phyloP scores from a whole-genome alignment of 2,113 vertebrate genomes.

The Podilymbus podiceps region DNA sequence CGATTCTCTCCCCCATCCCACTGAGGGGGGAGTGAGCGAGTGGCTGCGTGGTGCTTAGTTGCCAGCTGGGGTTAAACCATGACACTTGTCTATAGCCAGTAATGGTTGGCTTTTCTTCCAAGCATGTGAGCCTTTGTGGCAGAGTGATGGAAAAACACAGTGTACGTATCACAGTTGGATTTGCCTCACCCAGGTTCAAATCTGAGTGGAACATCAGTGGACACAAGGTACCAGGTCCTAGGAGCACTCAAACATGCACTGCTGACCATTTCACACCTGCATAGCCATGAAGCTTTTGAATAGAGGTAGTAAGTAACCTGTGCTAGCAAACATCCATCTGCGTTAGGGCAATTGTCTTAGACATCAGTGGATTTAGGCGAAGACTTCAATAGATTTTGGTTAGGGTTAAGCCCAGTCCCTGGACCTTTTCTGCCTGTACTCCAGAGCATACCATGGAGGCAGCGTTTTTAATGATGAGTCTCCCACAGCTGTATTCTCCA shows the following conservation, averaged over 20 bases:
- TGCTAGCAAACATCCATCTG: not conserved
- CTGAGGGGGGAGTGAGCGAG: too few species aligned
- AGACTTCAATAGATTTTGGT: not conserved
- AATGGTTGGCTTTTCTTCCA: not conserved
- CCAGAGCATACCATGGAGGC: not conserved
- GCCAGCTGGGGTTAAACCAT: too few species aligned
- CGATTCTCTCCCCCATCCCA: too few species aligned
- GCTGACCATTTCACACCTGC: not conserved
- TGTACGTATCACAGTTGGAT: not conserved
- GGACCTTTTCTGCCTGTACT: not conserved
- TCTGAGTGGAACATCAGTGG: not conserved
- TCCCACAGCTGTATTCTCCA: not conserved
- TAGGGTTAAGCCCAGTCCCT: not conserved
- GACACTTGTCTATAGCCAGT: not conserved
- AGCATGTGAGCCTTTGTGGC: not conserved
- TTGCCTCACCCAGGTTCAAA: not conserved
- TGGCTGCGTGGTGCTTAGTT: too few species aligned
- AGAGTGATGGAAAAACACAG: not conserved
- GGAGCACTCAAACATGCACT: not conserved
- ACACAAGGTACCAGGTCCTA: not conserved
- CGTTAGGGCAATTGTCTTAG: not conserved
- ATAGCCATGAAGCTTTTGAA: not conserved
- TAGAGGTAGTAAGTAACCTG: not conserved
- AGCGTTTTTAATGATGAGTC: not conserved
- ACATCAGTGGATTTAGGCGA: not conserved